A percentile compares a stretch with the other conserved stretches of the same genome.
Conservation (phyloP, 2,797 vertebrate genomes). For the Heteromormyrus szaboi region DNA sequence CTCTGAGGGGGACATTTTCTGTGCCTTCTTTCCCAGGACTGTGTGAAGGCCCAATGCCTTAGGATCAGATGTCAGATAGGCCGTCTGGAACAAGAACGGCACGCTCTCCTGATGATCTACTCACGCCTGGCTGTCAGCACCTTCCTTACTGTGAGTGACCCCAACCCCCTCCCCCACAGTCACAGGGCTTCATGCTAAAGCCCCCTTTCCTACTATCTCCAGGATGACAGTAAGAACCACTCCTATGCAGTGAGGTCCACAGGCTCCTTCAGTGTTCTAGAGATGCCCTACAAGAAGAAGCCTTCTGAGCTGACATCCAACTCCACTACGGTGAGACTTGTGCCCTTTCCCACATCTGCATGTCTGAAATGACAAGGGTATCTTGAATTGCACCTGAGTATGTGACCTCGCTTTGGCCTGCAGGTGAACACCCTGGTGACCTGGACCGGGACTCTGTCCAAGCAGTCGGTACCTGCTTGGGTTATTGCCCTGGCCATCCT, state of each 20-base stretch:
- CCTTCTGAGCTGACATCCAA: constrained; percentile 65
- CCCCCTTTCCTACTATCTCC: constrained; percentile 2
- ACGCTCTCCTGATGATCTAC: constrained; percentile 64
- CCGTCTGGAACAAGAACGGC: constrained; percentile 65
- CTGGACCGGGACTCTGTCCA: constrained; percentile 64
- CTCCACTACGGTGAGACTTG: constrained; percentile 56
- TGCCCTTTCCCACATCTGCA: background rate
- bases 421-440: constrained; percentile 70
- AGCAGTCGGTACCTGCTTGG: constrained; percentile 69
- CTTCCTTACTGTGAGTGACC: constrained; percentile 60
- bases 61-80: constrained; percentile 70
- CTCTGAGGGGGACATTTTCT: background rate
- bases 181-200: background rate
- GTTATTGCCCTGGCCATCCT: constrained; percentile 72
- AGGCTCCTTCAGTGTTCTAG: constrained; percentile 68
- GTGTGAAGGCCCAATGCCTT: constrained; percentile 63
- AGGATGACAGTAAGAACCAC: constrained; percentile 71
- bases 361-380: background rate
- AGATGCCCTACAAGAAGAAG: constrained; percentile 73
- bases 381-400: background rate
- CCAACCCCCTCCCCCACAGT: background rate
- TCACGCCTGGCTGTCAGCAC: constrained; percentile 70
- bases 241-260: constrained; percentile 70
- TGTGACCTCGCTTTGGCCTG: background rate
- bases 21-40: constrained; percentile 51